A percentile compares a stretch with the other conserved stretches of the same genome.
phyloP scores from a whole-genome alignment of 2,797 vertebrate genomes.

The Peromyscus nudipes region DNA sequence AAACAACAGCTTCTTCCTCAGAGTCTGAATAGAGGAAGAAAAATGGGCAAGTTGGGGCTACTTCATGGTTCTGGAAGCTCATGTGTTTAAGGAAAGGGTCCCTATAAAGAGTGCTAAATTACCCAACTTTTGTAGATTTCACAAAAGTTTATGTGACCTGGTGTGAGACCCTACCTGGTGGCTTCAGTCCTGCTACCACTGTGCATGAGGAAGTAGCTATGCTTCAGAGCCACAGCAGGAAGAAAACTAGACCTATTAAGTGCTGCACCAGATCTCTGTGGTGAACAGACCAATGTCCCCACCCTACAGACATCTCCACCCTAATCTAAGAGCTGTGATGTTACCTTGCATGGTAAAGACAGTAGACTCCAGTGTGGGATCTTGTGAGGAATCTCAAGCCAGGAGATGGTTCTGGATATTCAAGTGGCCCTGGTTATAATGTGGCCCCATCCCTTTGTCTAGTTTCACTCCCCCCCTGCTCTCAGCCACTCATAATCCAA shows the following conservation, averaged over 20 bases:
- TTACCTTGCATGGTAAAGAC: background rate
- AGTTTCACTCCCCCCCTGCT: background rate
- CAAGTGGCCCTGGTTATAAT: background rate
- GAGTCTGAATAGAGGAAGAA: background rate
- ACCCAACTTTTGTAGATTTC: background rate
- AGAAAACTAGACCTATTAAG: background rate
- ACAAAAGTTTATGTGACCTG: background rate
- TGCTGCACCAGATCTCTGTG: background rate
- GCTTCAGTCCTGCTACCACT: background rate
- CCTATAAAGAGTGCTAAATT: background rate
- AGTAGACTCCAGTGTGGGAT: background rate
- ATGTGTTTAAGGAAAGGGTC: background rate
- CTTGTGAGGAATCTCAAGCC: background rate
- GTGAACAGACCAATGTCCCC: too few species aligned
- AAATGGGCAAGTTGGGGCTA: background rate
- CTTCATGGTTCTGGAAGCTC: background rate
- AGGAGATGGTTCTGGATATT: background rate
- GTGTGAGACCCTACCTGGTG: background rate
- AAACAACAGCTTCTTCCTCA: constrained; percentile 32
- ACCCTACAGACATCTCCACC: background rate
- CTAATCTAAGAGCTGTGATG: background rate
- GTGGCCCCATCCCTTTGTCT: background rate
- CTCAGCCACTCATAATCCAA: background rate
- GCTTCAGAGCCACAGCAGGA: background rate
- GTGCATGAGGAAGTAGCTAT: background rate